These are phyloP conservation scores for Napeogenes inachia DNA, from an alignment of 2,888 invertebrate species.

Conservation along the genomic window DNA sequence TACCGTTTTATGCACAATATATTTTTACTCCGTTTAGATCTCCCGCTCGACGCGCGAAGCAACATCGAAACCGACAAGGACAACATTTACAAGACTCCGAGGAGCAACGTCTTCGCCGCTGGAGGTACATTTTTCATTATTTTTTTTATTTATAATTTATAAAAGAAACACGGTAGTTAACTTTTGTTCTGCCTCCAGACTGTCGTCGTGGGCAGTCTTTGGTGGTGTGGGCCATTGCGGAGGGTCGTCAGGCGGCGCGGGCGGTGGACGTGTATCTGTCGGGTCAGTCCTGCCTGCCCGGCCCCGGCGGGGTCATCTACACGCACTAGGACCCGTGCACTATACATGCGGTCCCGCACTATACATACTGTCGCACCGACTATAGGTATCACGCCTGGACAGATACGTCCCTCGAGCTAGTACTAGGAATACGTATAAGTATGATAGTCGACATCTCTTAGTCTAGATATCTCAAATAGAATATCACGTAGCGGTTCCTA, in stretches of 20 bases:
- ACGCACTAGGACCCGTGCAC: constrained; percentile 28
- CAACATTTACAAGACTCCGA: constrained; percentile 85
- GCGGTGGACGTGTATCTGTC: constrained; percentile 92
- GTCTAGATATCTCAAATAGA: not conserved
- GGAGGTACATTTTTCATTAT: constrained; percentile 82
- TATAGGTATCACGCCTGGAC: not conserved
- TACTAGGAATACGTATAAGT: not conserved
- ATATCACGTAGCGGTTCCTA: not conserved
- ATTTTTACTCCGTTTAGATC: constrained; percentile 46
- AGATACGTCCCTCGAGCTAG: not conserved
- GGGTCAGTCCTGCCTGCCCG: constrained; percentile 88
- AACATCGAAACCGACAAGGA: constrained; percentile 90
- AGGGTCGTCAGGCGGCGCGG: constrained; percentile 98
- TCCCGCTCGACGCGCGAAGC: constrained; percentile 93
- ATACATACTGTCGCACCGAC: not conserved
- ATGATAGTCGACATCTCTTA: not conserved
- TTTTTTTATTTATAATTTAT: not conserved
- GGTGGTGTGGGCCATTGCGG: constrained; percentile 98
- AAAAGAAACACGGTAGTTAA: not conserved
- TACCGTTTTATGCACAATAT: too few species aligned
- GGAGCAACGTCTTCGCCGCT: constrained; percentile 94
- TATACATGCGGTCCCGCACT: not conserved
- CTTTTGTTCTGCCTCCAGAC: constrained; percentile 76
- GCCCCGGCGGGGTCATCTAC: constrained; percentile 91
- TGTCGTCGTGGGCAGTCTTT: constrained; percentile 99